Evolutionary conservation across 2,888 invertebrate genomes (phyloP).

Genomic region (Leptothorax acervorum): DNA sequence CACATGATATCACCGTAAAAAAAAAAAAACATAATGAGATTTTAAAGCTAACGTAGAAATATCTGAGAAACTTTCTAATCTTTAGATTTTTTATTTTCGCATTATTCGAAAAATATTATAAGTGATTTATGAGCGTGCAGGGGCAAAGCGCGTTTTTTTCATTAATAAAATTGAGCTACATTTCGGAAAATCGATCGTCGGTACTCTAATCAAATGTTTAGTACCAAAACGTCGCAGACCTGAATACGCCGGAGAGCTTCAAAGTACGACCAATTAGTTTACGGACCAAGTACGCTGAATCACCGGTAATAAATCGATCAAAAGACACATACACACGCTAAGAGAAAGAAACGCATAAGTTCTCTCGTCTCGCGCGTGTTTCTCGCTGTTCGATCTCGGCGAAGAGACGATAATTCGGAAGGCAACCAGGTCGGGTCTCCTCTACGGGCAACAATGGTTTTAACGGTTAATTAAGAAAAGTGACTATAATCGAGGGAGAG

Average conservation of each 20-base stretch:
- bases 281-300: conserved; percentile 77
- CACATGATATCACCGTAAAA: neutral
- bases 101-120: neutral
- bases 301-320: conserved; percentile 66
- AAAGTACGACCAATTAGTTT: conserved; percentile 76
- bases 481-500: conserved; percentile 65
- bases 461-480: conserved; percentile 60
- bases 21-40: neutral
- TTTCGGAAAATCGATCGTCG: conserved; percentile 49
- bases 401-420: neutral
- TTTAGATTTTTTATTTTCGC: neutral
- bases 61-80: neutral
- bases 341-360: neutral
- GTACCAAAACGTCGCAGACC: conserved; percentile 63
- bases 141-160: neutral
- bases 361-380: conserved; percentile 21
- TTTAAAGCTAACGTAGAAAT: neutral
- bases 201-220: conserved; percentile 67
- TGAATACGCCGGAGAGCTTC: conserved; percentile 68
- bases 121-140: neutral
- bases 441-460: conserved; percentile 69
- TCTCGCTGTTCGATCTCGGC: conserved; percentile 36
- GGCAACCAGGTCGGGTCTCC: conserved; percentile 58
- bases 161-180: conserved; percentile 22
- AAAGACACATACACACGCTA: conserved; percentile 21